Conservation (phyloP, 2,797 vertebrate species). For the Halcyon smyrnensis region DNA sequence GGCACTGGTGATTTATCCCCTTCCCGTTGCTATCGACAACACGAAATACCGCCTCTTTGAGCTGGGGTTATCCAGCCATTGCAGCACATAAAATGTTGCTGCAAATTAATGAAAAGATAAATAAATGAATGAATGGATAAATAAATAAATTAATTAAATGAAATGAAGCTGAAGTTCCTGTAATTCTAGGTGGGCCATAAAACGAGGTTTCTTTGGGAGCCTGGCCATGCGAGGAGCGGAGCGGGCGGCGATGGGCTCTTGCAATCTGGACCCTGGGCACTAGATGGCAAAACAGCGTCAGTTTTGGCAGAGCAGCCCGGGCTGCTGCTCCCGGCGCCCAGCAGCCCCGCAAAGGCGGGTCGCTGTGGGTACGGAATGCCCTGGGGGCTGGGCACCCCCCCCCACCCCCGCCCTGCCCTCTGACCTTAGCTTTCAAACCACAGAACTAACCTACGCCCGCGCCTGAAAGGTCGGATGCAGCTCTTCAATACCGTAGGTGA, state of each 20-base stretch:
- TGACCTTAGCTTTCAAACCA: background rate
- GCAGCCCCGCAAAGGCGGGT: no score
- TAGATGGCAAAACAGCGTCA: constrained; percentile 80
- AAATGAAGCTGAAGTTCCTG: background rate
- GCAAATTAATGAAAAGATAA: background rate
- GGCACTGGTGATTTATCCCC: background rate
- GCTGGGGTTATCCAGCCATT: background rate
- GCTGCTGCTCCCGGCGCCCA: background rate
- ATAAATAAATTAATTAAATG: no score
- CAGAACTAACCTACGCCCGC: rapidly evolving
- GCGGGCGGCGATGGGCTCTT: background rate
- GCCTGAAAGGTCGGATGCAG: rapidly evolving
- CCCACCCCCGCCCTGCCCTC: background rate
- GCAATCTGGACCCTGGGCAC: constrained; percentile 68
- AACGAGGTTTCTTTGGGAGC: background rate
- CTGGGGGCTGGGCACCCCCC: background rate
- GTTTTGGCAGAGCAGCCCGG: background rate
- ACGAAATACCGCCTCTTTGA: background rate
- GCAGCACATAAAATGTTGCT: background rate
- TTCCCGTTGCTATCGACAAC: background rate
- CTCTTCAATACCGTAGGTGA: rapidly evolving
- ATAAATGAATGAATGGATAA: no score
- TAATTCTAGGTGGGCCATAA: background rate
- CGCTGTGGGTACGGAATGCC: background rate
- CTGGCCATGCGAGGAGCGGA: background rate